Conservation (phyloP, 1,140 invertebrate species). For the Hylaeus anthracinus region DNA sequence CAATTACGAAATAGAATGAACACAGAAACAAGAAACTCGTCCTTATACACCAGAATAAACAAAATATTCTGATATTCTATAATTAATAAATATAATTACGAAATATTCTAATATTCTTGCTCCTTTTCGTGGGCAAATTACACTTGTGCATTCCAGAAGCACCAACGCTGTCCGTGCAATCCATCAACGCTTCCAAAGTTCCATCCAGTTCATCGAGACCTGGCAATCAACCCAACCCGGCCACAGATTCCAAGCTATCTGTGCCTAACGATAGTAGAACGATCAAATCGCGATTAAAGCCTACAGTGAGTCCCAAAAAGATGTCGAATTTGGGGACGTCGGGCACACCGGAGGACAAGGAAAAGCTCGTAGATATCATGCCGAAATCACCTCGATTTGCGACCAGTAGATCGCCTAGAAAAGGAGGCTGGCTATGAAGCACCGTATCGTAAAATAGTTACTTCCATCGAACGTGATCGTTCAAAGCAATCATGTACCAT, state of each 20-base stretch:
- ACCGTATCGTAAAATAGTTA: not conserved
- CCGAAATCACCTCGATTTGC: constrained; percentile 55
- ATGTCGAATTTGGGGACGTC: no score
- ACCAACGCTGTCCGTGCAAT: not conserved
- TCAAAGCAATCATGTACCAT: not conserved
- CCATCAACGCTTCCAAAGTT: not conserved
- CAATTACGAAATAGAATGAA: not conserved
- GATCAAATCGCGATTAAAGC: constrained; percentile 55
- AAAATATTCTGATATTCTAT: no score
- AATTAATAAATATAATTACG: no score
- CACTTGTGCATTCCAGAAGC: not conserved
- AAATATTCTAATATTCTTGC: not conserved
- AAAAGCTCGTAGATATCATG: constrained; percentile 54
- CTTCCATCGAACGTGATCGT: not conserved
- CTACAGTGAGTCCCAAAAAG: constrained; percentile 52
- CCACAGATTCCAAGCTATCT: not conserved
- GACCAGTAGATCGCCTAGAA: constrained; percentile 52
- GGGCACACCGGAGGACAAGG: constrained; percentile 32
- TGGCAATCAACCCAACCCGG: not conserved
- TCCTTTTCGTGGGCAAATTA: not conserved
- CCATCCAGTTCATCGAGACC: not conserved
- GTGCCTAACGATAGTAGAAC: not conserved
- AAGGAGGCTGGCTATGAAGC: constrained; percentile 61
- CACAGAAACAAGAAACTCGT: no score
- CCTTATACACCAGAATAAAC: no score